phyloP scores from a whole-genome alignment of 2,113 vertebrate species.

The Hippopotamus amphibius region DNA sequence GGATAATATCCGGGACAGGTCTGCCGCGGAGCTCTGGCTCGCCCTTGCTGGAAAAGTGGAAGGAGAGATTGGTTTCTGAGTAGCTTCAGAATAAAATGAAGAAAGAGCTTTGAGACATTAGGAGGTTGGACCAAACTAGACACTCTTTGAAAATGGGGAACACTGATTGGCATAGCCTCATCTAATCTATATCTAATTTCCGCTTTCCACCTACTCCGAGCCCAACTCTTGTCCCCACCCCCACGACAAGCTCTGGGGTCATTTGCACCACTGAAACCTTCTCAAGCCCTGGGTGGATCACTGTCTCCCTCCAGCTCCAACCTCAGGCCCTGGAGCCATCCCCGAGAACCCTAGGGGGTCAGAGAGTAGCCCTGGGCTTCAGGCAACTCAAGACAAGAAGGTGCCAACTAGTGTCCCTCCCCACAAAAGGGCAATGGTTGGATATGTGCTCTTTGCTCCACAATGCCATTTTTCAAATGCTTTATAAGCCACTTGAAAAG shows the following conservation, averaged over 20 bases:
- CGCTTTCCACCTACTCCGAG: neutral
- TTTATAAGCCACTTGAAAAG: constrained; percentile 72
- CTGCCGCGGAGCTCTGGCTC: neutral
- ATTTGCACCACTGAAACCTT: neutral
- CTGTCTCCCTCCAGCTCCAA: neutral
- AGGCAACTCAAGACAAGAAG: constrained; percentile 14
- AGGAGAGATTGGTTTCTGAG: neutral
- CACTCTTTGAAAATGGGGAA: neutral
- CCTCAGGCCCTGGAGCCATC: neutral
- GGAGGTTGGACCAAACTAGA: neutral
- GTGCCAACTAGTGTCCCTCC: neutral
- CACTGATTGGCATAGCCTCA: neutral
- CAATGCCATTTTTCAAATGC: constrained; percentile 70
- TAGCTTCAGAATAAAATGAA: constrained; percentile 9
- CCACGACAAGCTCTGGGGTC: neutral
- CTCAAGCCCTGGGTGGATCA: neutral
- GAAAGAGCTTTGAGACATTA: neutral
- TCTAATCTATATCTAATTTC: neutral
- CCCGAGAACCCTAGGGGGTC: neutral
- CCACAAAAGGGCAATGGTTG: neutral
- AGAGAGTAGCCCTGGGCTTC: neutral
- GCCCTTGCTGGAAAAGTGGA: neutral
- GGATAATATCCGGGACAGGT: neutral
- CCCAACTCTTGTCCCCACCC: neutral
- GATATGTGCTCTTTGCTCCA: constrained; percentile 57